A percentile compares a stretch with the other conserved stretches of the same genome.
phyloP scores from a whole-genome alignment of 2,888 invertebrate genomes.

The Tryphoninae sp. region DNA sequence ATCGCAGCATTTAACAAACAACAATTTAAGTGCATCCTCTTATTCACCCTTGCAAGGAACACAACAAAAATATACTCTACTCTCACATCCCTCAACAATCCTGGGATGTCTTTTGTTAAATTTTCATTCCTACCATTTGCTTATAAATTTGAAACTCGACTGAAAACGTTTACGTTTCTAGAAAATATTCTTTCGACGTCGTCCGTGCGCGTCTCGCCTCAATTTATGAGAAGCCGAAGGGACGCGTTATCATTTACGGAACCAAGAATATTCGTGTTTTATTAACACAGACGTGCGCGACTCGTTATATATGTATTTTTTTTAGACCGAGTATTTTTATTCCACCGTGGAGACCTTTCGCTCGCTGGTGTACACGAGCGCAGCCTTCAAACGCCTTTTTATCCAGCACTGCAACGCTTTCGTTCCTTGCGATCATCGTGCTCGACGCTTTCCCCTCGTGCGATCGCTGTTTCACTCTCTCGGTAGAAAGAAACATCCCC shows the following conservation, averaged over 20 bases:
- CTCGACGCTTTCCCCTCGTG: slow-evolving; percentile 36
- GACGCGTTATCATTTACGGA: slow-evolving; percentile 24
- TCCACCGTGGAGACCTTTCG: slow-evolving; percentile 25
- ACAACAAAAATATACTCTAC: too few species aligned
- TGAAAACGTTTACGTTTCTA: too few species aligned
- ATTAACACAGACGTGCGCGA: background rate
- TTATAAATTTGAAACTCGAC: too few species aligned
- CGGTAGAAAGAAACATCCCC: slow-evolving; percentile 9
- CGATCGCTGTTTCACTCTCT: slow-evolving; percentile 19
- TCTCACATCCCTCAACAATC: too few species aligned
- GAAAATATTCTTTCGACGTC: background rate
- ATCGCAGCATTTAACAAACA: background rate
- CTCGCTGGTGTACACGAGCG: slow-evolving; percentile 19
- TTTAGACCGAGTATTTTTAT: slow-evolving; percentile 41
- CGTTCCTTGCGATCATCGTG: slow-evolving; percentile 23
- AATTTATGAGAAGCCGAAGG: background rate
- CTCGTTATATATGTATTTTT: background rate
- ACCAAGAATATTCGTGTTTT: slow-evolving; percentile 6
- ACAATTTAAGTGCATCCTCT: background rate
- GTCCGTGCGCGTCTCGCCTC: background rate
- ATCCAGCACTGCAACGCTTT: slow-evolving; percentile 9
- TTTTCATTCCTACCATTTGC: too few species aligned
- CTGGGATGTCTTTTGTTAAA: too few species aligned
- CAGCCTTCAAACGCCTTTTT: slow-evolving; percentile 43
- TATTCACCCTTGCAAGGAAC: background rate